These are phyloP conservation scores for Scaptomyza tumidula DNA, from an alignment of 2,888 invertebrate species.

Conservation along the genomic window DNA sequence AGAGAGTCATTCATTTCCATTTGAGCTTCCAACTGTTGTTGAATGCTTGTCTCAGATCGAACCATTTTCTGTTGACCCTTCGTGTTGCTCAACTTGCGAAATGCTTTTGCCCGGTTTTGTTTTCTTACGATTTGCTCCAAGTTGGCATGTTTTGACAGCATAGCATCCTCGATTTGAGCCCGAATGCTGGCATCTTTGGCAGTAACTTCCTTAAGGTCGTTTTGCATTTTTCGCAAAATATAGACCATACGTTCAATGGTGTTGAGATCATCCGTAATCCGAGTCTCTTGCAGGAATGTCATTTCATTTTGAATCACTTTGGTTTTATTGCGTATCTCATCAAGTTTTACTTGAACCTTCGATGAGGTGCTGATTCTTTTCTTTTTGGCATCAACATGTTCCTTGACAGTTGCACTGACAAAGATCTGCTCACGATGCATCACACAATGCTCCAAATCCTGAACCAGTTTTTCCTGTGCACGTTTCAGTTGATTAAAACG, in stretches of 20 bases:
- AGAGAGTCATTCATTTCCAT: conserved; percentile 55
- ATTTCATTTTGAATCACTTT: conserved; percentile 85
- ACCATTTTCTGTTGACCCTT: conserved; percentile 48
- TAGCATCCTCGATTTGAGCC: conserved; percentile 83
- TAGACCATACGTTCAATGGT: conserved; percentile 69
- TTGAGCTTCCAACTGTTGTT: conserved; percentile 50
- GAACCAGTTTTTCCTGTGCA: conserved; percentile 85
- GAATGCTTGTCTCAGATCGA: conserved; percentile 49
- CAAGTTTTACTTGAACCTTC: conserved; percentile 86
- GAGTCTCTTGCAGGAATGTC: conserved; percentile 66
- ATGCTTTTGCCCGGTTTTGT: conserved; percentile 65
- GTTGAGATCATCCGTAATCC: conserved; percentile 64
- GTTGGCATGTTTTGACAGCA: conserved; percentile 81
- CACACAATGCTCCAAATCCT: conserved; percentile 88
- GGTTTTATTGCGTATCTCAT: conserved; percentile 86
- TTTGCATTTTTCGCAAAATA: conserved; percentile 67
- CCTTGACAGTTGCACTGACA: conserved; percentile 86
- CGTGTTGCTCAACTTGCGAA: conserved; percentile 45
- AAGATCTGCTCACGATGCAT: conserved; percentile 88
- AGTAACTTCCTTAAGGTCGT: conserved; percentile 72
- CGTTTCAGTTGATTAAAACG: conserved; percentile 81
- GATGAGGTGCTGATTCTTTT: conserved; percentile 84
- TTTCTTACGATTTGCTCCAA: conserved; percentile 66
- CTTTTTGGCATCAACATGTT: conserved; percentile 85
- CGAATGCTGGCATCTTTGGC: conserved; percentile 74